phyloP scores from a whole-genome alignment of 2,888 invertebrate genomes.

The Fragum whitleyi region DNA sequence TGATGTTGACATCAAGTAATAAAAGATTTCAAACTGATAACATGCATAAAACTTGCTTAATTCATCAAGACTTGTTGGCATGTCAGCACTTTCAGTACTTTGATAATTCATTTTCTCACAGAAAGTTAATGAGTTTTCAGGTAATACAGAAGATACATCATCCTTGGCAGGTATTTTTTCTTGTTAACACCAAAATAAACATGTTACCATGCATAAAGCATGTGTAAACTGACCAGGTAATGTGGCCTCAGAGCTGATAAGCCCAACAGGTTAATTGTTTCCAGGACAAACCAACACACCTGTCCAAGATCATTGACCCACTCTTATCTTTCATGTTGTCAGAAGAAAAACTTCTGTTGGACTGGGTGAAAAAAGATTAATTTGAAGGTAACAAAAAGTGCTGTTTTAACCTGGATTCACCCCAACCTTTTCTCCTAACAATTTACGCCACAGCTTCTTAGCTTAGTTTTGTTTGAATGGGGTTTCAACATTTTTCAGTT shows the following conservation, averaged over 20 bases:
- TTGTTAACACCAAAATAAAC: conserved; percentile 21
- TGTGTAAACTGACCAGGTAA: conserved; percentile 24
- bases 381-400: background rate
- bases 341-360: background rate
- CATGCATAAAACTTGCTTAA: too few relatives aligned
- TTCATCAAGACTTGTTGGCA: too few relatives aligned
- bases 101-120: background rate
- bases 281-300: conserved; percentile 7
- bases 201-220: conserved; percentile 22
- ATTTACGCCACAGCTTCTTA: too few relatives aligned
- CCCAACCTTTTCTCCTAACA: background rate
- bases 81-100: too few relatives aligned
- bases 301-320: background rate
- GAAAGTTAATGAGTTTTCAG: background rate
- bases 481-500: too few relatives aligned
- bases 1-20: too few relatives aligned
- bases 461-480: too few relatives aligned
- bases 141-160: background rate
- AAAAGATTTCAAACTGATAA: too few relatives aligned
- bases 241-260: background rate
- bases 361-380: background rate
- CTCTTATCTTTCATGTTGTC: background rate
- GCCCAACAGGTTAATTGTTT: conserved; percentile 21
- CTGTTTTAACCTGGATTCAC: conserved; percentile 1
- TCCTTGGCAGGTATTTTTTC: conserved; percentile 1